These are phyloP conservation scores for Hemistola chrysoprasaria DNA, from an alignment of 2,888 invertebrate genomes.

Conservation along the genomic window DNA sequence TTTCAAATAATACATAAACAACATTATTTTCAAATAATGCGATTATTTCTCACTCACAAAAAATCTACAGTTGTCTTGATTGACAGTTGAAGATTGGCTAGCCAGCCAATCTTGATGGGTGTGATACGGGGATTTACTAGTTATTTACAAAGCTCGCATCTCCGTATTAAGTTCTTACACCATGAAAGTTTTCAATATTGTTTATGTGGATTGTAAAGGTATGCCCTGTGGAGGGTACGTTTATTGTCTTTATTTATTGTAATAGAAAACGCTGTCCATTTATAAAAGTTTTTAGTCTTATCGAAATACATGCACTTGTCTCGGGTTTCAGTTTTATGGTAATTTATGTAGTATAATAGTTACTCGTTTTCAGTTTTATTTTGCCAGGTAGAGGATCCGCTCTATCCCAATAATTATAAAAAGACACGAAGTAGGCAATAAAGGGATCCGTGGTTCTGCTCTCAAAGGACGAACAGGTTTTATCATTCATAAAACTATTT, in stretches of 20 bases:
- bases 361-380: slow-evolving; percentile 28
- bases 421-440: slow-evolving; percentile 43
- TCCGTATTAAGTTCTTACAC: background rate
- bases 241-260: slow-evolving; percentile 2
- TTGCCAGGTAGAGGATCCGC: slow-evolving; percentile 29
- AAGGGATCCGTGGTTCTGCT: slow-evolving; percentile 43
- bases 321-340: slow-evolving; percentile 20
- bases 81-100: slow-evolving; percentile 44
- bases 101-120: too few relatives aligned
- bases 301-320: slow-evolving; percentile 13
- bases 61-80: slow-evolving; percentile 49
- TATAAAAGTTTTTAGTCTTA: slow-evolving; percentile 5
- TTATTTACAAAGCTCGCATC: slow-evolving; percentile 10
- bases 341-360: slow-evolving; percentile 30
- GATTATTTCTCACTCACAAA: slow-evolving; percentile 58
- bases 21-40: slow-evolving; percentile 69
- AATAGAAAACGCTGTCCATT: slow-evolving; percentile 2
- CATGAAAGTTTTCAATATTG: too few relatives aligned
- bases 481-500: slow-evolving; percentile 78
- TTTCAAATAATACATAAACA: slow-evolving; percentile 75
- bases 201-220: too few relatives aligned
- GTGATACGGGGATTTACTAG: slow-evolving; percentile 32
- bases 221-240: background rate
- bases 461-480: slow-evolving; percentile 58
- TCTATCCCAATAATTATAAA: slow-evolving; percentile 40